Evolutionary conservation across 2,797 vertebrate species (phyloP).

Genomic region (Enteromius radiatus): DNA sequence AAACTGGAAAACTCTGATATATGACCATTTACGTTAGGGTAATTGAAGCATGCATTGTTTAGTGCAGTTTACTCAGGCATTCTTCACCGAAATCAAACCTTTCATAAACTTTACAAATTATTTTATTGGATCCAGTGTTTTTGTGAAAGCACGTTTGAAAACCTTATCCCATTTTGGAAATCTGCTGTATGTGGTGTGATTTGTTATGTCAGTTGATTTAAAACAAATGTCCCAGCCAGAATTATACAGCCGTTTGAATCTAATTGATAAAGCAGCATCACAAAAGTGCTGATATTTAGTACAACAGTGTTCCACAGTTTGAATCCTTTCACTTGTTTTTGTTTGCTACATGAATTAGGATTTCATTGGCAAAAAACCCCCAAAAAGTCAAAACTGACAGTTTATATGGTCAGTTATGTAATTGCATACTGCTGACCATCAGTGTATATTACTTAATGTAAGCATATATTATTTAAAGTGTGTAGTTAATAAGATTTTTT

Average conservation of each 20-base stretch:
- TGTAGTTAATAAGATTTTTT: background rate
- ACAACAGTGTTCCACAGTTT: background rate
- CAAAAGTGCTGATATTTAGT: background rate
- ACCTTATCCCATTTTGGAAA: slow-evolving; percentile 16
- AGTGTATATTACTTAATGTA: background rate
- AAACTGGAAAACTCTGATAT: slow-evolving; percentile 22
- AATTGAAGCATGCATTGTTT: slow-evolving; percentile 19
- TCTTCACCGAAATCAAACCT: slow-evolving; percentile 10
- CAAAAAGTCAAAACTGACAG: background rate
- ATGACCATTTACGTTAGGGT: slow-evolving; percentile 27
- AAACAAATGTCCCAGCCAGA: slow-evolving; percentile 21
- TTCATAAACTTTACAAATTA: slow-evolving; percentile 1
- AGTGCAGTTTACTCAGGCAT: slow-evolving; percentile 19
- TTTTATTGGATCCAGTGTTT: slow-evolving; percentile 36
- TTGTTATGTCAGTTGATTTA: slow-evolving; percentile 14
- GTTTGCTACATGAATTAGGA: background rate
- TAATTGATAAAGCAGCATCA: background rate
- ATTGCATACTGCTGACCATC: background rate
- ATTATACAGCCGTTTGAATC: background rate
- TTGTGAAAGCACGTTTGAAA: slow-evolving; percentile 22
- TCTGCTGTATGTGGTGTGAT: slow-evolving; percentile 10
- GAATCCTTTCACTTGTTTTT: background rate
- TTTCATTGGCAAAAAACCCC: background rate
- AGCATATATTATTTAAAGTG: background rate
- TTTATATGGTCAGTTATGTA: background rate